Base-by-base conservation (phyloP, 2,797 vertebrate species). In the Lepidocolaptes lacrymiger region DNA sequence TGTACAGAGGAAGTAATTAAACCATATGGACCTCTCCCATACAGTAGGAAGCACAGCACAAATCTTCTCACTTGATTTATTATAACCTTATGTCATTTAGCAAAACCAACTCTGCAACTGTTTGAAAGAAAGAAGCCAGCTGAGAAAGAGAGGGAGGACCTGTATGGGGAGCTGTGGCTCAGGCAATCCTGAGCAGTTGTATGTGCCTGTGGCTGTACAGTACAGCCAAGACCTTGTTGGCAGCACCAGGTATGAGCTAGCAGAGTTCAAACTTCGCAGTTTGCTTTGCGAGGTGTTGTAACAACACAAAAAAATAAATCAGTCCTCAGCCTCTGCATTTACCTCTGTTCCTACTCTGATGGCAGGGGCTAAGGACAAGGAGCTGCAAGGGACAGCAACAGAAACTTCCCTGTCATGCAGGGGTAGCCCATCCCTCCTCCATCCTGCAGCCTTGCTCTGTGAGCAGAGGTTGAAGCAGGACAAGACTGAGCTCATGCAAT, bases 51-150 rank as follows among this genome's bases (percentile, higher is more conserved):
- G 83, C 64, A 87, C 49, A 96, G 68, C 78, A 94, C 64, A 83
- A 68, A 91, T 85, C 71, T 93, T 91, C 59, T 91, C 84, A 77
- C 85, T 96, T 95, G 93, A 97, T 96, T 97, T 95, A 95, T 96
- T 96, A 90, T 72, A 95, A 97, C 95, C 93, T 94, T 51, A 87
- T 85, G 93, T 91, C 81, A 85, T 83, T 78, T 87, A 96, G 86
- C 67, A 96, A 97, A 97, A 95, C 86, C 80, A 91, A 75, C 91
- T 95, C 76, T 68, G 81, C 61, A 92, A 83, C 95, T 52, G 73
- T 95, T 88, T 89, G 90, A 87, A 95, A 68, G 94, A 93, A 89
- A 48, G 48, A 80, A 95, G 56, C 74, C 90, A 95, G 89, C 74
- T 89, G 84, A 95, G 66, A 62, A 63, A 48, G 71, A 90, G 67